Evolutionary conservation across 2,888 invertebrate genomes (phyloP).

Genomic region (Eristalinus sepulchralis): DNA sequence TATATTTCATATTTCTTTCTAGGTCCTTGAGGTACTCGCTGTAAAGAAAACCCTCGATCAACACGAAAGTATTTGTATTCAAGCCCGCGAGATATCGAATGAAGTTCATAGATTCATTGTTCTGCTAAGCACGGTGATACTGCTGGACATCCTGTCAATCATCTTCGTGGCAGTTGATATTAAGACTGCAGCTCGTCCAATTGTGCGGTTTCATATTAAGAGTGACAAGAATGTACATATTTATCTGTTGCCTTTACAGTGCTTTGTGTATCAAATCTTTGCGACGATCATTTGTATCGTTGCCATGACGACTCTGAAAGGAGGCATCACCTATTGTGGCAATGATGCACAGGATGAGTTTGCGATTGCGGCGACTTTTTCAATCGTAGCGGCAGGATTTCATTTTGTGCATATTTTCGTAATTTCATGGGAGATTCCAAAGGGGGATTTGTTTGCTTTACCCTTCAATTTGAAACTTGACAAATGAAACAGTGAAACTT

Average conservation of each 20-base stretch:
- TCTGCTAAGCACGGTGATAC: neutral
- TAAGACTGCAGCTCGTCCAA: conserved; percentile 4
- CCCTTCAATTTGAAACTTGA: neutral
- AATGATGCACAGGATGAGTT: conserved; percentile 57
- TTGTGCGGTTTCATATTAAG: conserved; percentile 12
- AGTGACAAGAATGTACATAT: neutral
- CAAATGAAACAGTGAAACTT: neutral
- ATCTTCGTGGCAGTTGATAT: conserved; percentile 1
- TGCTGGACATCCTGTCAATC: conserved; percentile 30
- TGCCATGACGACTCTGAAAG: conserved; percentile 13
- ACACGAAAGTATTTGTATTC: conserved; percentile 51
- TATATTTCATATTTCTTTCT: neutral
- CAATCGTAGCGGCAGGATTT: conserved; percentile 22
- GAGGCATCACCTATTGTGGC: conserved; percentile 68
- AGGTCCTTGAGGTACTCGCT: conserved; percentile 34
- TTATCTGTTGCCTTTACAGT: conserved; percentile 19
- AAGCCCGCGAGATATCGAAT: conserved; percentile 34
- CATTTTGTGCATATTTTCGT: conserved; percentile 23
- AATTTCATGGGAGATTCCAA: conserved; percentile 26
- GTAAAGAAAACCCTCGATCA: neutral
- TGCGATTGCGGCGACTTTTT: conserved; percentile 29
- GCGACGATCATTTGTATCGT: conserved; percentile 27
- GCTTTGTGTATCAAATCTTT: conserved; percentile 35
- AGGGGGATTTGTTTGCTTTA: neutral
- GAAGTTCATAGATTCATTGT: conserved; percentile 1